Evolutionary conservation across 2,888 invertebrate genomes (phyloP).

Genomic region (Xylota sylvarum): DNA sequence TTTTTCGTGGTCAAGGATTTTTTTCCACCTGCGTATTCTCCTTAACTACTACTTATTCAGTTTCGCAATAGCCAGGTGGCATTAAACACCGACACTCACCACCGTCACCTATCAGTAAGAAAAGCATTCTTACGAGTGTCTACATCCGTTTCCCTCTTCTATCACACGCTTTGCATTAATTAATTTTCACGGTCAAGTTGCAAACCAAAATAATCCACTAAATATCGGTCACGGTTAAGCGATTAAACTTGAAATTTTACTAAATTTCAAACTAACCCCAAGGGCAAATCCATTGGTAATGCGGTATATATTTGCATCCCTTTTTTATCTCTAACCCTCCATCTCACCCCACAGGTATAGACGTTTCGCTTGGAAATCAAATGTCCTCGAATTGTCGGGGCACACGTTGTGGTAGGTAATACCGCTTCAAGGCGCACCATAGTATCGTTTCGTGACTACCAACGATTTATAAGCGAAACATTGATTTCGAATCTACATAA

Average conservation of each 20-base stretch:
- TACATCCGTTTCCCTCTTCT: conserved; percentile 17
- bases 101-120: conserved; percentile 24
- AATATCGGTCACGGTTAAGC: conserved; percentile 69
- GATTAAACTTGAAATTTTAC: conserved; percentile 72
- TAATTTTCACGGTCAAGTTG: conserved; percentile 49
- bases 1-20: too few relatives aligned
- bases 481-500: conserved; percentile 55
- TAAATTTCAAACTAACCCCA: conserved; percentile 48
- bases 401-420: conserved; percentile 30
- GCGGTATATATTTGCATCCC: conserved; percentile 12
- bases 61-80: not conserved
- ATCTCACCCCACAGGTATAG: conserved; percentile 5
- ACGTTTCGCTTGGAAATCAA: not conserved
- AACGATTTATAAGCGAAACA: conserved; percentile 66
- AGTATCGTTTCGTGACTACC: conserved; percentile 66
- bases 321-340: conserved; percentile 24
- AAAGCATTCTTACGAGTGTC: conserved; percentile 31
- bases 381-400: conserved; percentile 35
- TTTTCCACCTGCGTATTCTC: too few relatives aligned
- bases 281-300: conserved; percentile 53
- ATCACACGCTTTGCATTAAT: conserved; percentile 57
- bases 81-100: not conserved
- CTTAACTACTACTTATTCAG: not conserved
- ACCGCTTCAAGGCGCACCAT: not conserved
- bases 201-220: conserved; percentile 48